phyloP scores from a whole-genome alignment of 2,797 vertebrate species.

The Champsocephalus esox region DNA sequence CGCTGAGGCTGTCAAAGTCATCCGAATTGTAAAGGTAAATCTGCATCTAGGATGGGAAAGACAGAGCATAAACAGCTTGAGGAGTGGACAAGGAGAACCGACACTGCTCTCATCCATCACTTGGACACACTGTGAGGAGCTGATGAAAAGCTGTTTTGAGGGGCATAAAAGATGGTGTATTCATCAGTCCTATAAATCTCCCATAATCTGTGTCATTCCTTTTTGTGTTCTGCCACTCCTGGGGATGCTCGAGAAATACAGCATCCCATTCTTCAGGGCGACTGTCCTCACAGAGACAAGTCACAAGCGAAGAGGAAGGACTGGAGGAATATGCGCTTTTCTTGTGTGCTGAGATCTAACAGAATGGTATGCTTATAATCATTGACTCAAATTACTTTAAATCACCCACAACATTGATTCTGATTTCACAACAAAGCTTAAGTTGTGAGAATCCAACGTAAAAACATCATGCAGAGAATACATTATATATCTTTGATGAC shows the following conservation, averaged over 20 bases:
- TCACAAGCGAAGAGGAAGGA: conserved; percentile 41
- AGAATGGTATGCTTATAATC: conserved; percentile 73
- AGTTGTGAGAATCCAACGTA: conserved; percentile 32
- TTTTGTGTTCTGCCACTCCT: conserved; percentile 78
- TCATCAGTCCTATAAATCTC: conserved; percentile 82
- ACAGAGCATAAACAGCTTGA: conserved; percentile 74
- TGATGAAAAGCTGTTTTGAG: conserved; percentile 80
- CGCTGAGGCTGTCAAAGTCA: conserved; percentile 96
- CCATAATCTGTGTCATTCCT: conserved; percentile 80
- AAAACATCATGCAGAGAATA: conserved; percentile 40
- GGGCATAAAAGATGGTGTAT: conserved; percentile 78
- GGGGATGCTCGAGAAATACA: conserved; percentile 71
- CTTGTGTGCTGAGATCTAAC: conserved; percentile 64
- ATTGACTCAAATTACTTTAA: conserved; percentile 67
- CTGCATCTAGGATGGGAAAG: conserved; percentile 91
- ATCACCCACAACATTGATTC: conserved; percentile 63
- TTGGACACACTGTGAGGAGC: conserved; percentile 69
- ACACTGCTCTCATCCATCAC: conserved; percentile 71
- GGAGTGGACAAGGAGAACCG: conserved; percentile 74
- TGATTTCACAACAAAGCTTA: conserved; percentile 54
- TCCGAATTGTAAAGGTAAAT: conserved; percentile 99
- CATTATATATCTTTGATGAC: conserved; percentile 47
- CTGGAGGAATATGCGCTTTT: conserved; percentile 30
- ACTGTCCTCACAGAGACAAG: conserved; percentile 59
- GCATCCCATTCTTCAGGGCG: conserved; percentile 62